Evolutionary conservation across 2,113 vertebrate genomes (phyloP).

Genomic region (Argyrosomus japonicus): DNA sequence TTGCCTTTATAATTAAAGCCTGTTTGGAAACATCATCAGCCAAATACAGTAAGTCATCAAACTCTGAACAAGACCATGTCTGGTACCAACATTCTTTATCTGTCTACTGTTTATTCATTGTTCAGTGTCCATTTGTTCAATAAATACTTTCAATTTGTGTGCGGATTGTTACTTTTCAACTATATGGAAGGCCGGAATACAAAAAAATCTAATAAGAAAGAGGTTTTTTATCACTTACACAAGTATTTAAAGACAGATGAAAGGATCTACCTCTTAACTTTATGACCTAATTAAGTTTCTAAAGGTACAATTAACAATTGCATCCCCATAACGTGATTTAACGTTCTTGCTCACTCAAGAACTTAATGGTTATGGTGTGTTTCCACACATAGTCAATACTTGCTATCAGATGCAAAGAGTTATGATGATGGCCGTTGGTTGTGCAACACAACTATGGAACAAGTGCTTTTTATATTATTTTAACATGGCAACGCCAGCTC

Average conservation of each 20-base stretch:
- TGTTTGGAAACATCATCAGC: constrained; percentile 68
- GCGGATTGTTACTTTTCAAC: constrained; percentile 41
- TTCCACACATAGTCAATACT: neutral
- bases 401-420: neutral
- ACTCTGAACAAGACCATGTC: constrained; percentile 63
- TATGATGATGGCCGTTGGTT: neutral
- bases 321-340: neutral
- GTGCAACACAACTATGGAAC: neutral
- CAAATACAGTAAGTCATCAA: constrained; percentile 65
- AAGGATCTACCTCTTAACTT: neutral
- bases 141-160: constrained; percentile 81
- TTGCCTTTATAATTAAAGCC: constrained; percentile 56
- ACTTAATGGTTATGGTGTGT: neutral
- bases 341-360: neutral
- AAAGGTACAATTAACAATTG: neutral
- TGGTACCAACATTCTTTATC: constrained; percentile 58
- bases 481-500: neutral
- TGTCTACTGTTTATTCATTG: constrained; percentile 71
- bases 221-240: neutral
- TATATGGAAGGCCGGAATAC: too few relatives aligned
- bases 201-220: too few relatives aligned
- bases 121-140: constrained; percentile 81
- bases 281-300: neutral
- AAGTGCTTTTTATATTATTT: neutral
- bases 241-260: neutral